Evolutionary conservation across 1,140 invertebrate genomes (phyloP).

Genomic region (Sogatella furcifera): DNA sequence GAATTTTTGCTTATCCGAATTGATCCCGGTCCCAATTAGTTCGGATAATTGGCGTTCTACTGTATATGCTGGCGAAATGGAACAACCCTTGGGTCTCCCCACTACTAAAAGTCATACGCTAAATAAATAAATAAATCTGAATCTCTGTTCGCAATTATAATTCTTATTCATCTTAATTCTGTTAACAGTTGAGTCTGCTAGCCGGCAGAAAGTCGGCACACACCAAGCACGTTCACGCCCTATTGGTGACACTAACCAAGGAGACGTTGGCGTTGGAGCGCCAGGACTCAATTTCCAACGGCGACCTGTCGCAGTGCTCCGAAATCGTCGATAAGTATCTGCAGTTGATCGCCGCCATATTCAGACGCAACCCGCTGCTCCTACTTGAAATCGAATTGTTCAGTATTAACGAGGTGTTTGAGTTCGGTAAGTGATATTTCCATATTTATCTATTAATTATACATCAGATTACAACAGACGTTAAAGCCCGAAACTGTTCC

Average conservation of each 20-base stretch:
- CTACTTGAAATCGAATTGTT: neutral
- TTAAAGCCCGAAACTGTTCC: no score
- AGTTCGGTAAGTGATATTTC: neutral
- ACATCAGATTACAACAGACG: no score
- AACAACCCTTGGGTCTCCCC: no score
- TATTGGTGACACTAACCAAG: neutral
- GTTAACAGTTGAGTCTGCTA: neutral
- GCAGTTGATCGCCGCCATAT: neutral
- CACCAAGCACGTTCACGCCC: neutral
- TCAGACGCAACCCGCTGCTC: neutral
- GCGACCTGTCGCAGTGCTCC: neutral
- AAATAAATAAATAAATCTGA: no score
- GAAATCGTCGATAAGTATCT: neutral
- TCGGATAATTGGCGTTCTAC: no score
- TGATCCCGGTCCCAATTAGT: no score
- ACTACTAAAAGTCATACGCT: no score
- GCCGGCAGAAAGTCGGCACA: neutral
- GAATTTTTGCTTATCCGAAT: no score
- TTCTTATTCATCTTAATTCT: no score
- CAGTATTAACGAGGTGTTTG: neutral
- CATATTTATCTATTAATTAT: no score
- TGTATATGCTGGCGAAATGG: no score
- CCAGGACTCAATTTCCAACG: neutral
- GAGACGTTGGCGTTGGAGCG: neutral
- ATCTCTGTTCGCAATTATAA: no score